These are phyloP conservation scores for Quiscalus mexicanus DNA, from an alignment of 2,113 vertebrate species.

Conservation along the genomic window DNA sequence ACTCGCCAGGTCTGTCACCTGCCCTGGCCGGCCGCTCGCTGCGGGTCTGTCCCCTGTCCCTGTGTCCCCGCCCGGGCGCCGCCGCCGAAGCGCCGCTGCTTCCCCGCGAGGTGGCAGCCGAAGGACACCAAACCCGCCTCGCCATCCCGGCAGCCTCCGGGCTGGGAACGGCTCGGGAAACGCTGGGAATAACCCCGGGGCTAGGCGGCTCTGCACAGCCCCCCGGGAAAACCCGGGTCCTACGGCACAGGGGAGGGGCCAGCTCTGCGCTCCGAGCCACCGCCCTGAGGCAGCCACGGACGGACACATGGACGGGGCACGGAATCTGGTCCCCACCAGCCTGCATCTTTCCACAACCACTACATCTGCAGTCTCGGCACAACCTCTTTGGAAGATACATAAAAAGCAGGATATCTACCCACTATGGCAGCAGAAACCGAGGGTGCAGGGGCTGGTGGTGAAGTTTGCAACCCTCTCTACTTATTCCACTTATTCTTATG, in stretches of 20 bases:
- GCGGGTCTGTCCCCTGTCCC: neutral
- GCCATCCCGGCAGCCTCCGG: accelerated
- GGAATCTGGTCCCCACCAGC: accelerated
- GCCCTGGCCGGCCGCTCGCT: neutral
- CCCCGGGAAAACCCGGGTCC: accelerated
- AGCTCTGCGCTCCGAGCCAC: neutral
- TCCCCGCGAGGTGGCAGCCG: conserved; percentile 65
- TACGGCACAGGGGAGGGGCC: neutral
- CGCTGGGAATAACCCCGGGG: accelerated
- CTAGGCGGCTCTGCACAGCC: accelerated
- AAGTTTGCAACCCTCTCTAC: neutral
- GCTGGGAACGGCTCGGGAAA: accelerated
- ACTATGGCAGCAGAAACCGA: neutral
- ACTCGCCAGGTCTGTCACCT: accelerated
- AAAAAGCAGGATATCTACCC: neutral
- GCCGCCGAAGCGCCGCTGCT: neutral
- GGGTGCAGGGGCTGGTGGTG: no score
- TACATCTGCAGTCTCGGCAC: neutral
- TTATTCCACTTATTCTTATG: neutral
- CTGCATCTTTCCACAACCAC: neutral
- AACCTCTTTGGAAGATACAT: neutral
- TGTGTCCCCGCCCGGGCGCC: neutral
- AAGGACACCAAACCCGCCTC: neutral
- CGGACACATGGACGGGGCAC: accelerated
- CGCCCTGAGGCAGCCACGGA: accelerated